Conservation (phyloP, 2,797 vertebrate species). For the Vespertilio murinus region DNA sequence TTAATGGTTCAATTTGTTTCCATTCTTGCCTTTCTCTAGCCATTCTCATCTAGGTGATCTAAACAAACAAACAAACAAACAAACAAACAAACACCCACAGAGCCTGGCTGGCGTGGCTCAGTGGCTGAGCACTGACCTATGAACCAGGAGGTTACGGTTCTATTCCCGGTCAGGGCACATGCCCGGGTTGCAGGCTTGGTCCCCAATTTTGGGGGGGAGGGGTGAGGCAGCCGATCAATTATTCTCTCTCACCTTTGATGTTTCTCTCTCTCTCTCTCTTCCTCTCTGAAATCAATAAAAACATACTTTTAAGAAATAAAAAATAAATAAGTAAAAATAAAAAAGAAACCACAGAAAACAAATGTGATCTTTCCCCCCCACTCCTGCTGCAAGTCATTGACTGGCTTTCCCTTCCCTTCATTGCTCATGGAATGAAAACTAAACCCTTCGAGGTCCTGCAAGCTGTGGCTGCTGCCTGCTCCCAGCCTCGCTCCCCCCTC, state of each 20-base stretch:
- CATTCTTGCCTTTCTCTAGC: neutral
- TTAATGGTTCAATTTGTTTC: neutral
- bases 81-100: too few relatives aligned
- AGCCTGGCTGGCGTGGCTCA: too few relatives aligned
- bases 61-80: neutral
- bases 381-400: neutral
- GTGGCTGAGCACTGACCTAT: too few relatives aligned
- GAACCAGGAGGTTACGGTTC: too few relatives aligned
- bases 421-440: neutral
- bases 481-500: neutral
- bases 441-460: neutral
- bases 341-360: neutral
- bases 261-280: too few relatives aligned
- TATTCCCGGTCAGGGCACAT: too few relatives aligned
- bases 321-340: neutral
- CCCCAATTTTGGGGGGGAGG: too few relatives aligned
- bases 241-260: too few relatives aligned
- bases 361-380: neutral
- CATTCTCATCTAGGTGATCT: neutral
- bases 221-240: too few relatives aligned
- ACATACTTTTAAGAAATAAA: too few relatives aligned
- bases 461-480: neutral
- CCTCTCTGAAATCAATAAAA: too few relatives aligned
- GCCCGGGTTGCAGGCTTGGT: too few relatives aligned
- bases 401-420: neutral